A percentile compares a stretch with the other conserved stretches of the same genome.
Conservation (phyloP, 37 sponge, comb jelly and placozoan genomes). For the Oscarella lobularis region DNA sequence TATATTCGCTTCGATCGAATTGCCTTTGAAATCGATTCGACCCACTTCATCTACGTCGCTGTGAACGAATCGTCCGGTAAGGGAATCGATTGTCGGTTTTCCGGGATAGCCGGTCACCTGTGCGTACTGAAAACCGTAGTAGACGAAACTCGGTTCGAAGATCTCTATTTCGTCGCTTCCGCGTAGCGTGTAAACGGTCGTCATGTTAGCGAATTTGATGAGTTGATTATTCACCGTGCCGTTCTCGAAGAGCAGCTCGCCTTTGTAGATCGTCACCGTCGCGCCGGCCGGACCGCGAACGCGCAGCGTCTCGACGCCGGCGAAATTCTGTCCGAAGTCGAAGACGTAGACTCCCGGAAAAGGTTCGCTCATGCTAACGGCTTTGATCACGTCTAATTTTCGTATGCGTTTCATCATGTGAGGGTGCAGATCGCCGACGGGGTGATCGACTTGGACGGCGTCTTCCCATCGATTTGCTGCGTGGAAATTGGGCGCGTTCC, state of each 20-base stretch:
- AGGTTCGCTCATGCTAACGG: not conserved
- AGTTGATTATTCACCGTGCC: not conserved
- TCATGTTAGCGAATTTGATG: not conserved
- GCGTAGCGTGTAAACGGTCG: not conserved
- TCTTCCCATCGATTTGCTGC: not conserved
- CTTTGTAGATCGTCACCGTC: not conserved
- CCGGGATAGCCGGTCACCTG: conserved; percentile 6
- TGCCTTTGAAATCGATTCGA: not conserved
- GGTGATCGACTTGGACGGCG: too few species aligned
- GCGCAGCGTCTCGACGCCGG: not conserved
- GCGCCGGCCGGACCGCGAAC: not conserved
- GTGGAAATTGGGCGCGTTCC: not conserved
- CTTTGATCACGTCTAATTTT: not conserved
- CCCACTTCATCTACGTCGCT: not conserved
- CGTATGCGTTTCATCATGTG: too few species aligned
- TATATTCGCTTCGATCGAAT: not conserved
- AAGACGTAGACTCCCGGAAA: not conserved
- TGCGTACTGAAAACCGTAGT: conserved; percentile 6
- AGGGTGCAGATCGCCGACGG: too few species aligned
- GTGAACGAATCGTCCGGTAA: not conserved
- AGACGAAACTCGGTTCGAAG: not conserved
- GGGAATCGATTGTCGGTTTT: not conserved
- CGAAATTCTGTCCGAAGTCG: conserved; percentile 2
- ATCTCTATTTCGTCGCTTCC: not conserved
- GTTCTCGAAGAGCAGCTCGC: not conserved